These are phyloP conservation scores for Sisor rabdophorus DNA, from an alignment of 2,113 vertebrate species.

Conservation along the genomic window DNA sequence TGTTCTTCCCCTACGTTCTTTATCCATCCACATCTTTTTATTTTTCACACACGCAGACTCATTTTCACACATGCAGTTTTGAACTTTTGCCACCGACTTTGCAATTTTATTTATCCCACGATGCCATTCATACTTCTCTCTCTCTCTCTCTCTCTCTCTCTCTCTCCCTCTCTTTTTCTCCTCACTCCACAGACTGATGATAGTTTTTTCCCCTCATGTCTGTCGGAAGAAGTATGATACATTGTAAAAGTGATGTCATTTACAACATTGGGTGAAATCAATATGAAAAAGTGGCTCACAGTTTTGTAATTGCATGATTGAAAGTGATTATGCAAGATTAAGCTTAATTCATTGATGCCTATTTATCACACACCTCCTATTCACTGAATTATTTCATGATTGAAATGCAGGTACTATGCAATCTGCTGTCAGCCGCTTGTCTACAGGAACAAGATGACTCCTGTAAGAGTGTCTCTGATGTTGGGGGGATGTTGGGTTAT, in stretches of 20 bases:
- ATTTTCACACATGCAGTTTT: background rate
- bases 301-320: background rate
- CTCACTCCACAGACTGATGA: conserved; percentile 20
- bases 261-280: background rate
- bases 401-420: conserved; percentile 69
- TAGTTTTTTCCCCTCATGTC: background rate
- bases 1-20: background rate
- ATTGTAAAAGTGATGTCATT: conserved; percentile 7
- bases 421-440: conserved; percentile 78
- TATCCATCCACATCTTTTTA: conserved; percentile 2
- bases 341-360: background rate
- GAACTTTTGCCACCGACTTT: conserved; percentile 3
- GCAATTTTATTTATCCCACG: conserved; percentile 27
- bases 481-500: conserved; percentile 76
- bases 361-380: conserved; percentile 2
- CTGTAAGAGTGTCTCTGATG: conserved; percentile 69
- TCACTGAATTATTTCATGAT: background rate
- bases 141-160: background rate
- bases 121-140: conserved; percentile 12
- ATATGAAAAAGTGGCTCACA: background rate
- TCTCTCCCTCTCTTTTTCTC: background rate
- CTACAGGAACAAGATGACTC: conserved; percentile 78
- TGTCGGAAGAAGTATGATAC: conserved; percentile 1
- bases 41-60: background rate
- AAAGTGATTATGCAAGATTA: conserved; percentile 18